A percentile compares a stretch with the other conserved stretches of the same genome.
phyloP scores from a whole-genome alignment of 2,113 vertebrate genomes.

The Microcebus griseorufus region DNA sequence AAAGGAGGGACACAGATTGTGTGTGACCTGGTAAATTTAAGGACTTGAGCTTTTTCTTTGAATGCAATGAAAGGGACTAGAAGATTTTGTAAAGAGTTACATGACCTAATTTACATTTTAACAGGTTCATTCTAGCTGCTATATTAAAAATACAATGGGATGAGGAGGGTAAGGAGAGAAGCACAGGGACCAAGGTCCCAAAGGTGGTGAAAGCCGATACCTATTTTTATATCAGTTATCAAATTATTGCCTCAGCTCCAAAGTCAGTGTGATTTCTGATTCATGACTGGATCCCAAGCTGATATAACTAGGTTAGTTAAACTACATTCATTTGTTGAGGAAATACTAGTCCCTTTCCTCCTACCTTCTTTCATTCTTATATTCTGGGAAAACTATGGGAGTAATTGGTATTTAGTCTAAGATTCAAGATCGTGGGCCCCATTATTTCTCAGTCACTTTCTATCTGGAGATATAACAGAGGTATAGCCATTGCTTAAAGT shows the following conservation, averaged over 20 bases:
- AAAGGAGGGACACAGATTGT: background rate
- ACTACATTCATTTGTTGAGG: background rate
- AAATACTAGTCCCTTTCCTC: background rate
- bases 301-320: background rate
- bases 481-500: conserved; percentile 36
- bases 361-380: background rate
- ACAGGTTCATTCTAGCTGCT: background rate
- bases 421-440: background rate
- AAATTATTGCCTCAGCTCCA: background rate
- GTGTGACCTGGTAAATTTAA: background rate
- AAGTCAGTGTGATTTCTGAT: background rate
- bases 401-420: background rate
- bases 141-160: background rate
- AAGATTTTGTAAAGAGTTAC: background rate
- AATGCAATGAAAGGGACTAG: background rate
- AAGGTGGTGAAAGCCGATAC: background rate
- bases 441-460: background rate
- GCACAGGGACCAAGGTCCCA: background rate
- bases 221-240: background rate
- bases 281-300: background rate
- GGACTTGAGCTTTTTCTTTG: background rate
- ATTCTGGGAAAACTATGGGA: background rate
- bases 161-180: background rate
- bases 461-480: background rate
- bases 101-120: background rate